Evolutionary conservation across 2,797 vertebrate species (phyloP), one percentile per base, ranked within the genome.

Genomic region (Gastrophryne carolinensis): DNA sequence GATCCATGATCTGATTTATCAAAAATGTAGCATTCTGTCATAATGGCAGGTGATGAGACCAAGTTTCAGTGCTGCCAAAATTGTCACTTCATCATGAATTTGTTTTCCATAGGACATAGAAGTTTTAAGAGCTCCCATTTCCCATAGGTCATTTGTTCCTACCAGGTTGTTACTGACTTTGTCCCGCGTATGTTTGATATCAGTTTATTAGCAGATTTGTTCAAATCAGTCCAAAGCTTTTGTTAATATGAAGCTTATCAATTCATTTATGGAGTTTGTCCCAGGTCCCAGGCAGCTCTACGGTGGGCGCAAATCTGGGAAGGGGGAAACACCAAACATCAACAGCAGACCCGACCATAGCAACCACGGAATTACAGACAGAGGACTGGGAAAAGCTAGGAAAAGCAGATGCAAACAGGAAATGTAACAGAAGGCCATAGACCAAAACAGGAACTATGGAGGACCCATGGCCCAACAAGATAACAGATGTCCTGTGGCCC

Each of bases 11-110:
- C 52, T 49, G 58, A 37, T 34, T 23, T 24, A 30, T 56, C 2
- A 71, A 64, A 64, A 71, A 71, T 77, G 34, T 41, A 41, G 30
- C 32, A 3, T 47, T 44, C 1, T 44, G 72, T 41, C 56, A 69
- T 27, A 63, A 3, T 11, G 27, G 12, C 19, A 74, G 52, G 21
- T 23, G 26, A 69, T 30, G n/a, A n/a, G 21, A 47, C 1, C n/a
- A 9, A 32, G 21, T 1, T 13, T 44, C 12, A 3, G 19, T 6
- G 2, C 27, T 70, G 70, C 58, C 32, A 62, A 26, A 30, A 15
- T 61, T 72, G 32, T 52, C 30, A 21, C 30, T 8, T n/a, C 30
- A 49, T 66, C 15, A 39, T 61, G 41, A 27, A 50, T 35, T 58
- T 72, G 12, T 72, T 62, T 26, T 72, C 1, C 4, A 6, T 26